Conservation (phyloP, 2,797 vertebrate species). For the Fistularia commersonii region DNA sequence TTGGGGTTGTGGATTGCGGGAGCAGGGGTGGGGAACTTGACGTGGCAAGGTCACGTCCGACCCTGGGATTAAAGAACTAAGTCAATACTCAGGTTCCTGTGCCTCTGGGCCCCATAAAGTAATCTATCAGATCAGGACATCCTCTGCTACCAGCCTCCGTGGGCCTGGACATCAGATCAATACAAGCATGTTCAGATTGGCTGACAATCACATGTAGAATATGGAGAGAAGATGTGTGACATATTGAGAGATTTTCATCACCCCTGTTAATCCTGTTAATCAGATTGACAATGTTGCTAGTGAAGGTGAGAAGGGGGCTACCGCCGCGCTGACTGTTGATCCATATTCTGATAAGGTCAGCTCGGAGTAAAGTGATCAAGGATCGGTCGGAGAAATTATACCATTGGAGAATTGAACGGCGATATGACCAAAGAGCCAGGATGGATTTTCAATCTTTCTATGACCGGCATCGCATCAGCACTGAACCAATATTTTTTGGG, state of each 20-base stretch:
- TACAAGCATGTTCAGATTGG: slow-evolving; percentile 53
- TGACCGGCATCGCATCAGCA: no score
- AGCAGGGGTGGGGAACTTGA: slow-evolving; percentile 37
- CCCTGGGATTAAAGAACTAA: slow-evolving; percentile 74
- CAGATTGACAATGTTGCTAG: slow-evolving; percentile 12
- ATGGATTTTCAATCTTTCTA: slow-evolving; percentile 33
- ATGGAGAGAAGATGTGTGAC: slow-evolving; percentile 32
- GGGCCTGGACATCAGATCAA: slow-evolving; percentile 71
- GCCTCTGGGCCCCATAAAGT: slow-evolving; percentile 75
- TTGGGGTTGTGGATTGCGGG: slow-evolving; percentile 1
- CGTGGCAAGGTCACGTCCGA: slow-evolving; percentile 76
- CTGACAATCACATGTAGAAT: slow-evolving; percentile 67
- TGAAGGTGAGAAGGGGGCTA: slow-evolving; percentile 17
- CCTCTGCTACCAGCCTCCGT: slow-evolving; percentile 65
- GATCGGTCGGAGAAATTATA: slow-evolving; percentile 39
- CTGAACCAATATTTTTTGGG: no score
- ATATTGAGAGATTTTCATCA: slow-evolving; percentile 35
- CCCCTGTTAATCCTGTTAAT: slow-evolving; percentile 42
- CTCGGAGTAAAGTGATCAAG: slow-evolving; percentile 32
- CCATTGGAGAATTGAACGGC: slow-evolving; percentile 26
- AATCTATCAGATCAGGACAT: slow-evolving; percentile 82
- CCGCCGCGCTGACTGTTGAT: slow-evolving; percentile 32
- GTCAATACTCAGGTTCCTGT: slow-evolving; percentile 75
- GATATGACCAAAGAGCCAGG: slow-evolving; percentile 23
- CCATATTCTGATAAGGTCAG: slow-evolving; percentile 52